Base-by-base conservation (phyloP, 2,113 vertebrate species). In the Pyxicephalus adspersus region DNA sequence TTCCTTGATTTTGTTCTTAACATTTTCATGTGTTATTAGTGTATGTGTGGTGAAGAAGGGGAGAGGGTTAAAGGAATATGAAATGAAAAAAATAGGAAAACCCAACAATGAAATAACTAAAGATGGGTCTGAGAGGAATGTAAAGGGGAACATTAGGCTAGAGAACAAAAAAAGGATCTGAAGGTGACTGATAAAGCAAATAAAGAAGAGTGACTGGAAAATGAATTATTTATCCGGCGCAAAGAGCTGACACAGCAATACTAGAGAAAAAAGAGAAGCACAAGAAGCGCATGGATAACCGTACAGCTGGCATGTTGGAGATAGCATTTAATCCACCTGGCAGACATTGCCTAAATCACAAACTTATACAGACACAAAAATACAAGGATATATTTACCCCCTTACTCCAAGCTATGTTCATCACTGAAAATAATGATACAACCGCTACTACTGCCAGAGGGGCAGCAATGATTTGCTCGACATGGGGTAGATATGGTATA, bases 181-280 rank as follows among this genome's bases (percentile, higher is more conserved):
- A 73, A 73, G 54, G 71, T 70, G 66, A 70, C 66, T 52, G 45
- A 51, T 70, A 51, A 2, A 70, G 45, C 66, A 31, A 70, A 38
- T 38, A 9, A 38, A 38, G 38, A 38, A 38, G 4, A 38, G 8
- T 38, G 25, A 54, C 52, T 58, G 58, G 28, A 58, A 31, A 73
- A 73, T 73, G 71, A 34, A 73, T 73, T 58, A 73, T 73, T 73
- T 29, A 73, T 73, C 31, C 31, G 31, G 31, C n/a, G 23, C 55
- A 28, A 72, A 60, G 31, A 8, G 52, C 70, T 73, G 70, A 73
- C 28, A 57, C 26, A 73, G 70, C 50, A 58, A 58, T 34, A 73
- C 22, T n/a, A 57, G 8, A 22, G 29, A 72, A 72, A 55, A 72
- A 72, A 72, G 68, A 20, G 26, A 72, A 29, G 26, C 45, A 70